Evolutionary conservation across 2,888 invertebrate species (phyloP).

Genomic region (Ctenicera cuprea): DNA sequence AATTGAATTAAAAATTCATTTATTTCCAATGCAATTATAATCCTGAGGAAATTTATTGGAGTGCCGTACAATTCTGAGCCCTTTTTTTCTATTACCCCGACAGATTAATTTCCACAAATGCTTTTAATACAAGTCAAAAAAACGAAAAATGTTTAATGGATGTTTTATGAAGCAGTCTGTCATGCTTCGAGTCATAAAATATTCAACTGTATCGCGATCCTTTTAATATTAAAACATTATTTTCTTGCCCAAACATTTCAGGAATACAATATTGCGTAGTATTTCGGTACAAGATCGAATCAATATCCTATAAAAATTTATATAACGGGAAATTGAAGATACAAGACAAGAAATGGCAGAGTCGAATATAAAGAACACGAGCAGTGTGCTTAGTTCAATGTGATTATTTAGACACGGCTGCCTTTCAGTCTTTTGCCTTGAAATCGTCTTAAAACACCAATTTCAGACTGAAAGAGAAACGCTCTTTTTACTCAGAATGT

Average conservation of each 20-base stretch:
- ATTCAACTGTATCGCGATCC: conserved; percentile 11
- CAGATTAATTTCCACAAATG: conserved; percentile 13
- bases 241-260: conserved; percentile 11
- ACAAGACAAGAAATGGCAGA: background rate
- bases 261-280: conserved; percentile 3
- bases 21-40: conserved; percentile 46
- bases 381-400: conserved; percentile 2
- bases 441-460: too few relatives aligned
- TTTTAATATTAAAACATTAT: conserved; percentile 17
- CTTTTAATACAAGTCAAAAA: conserved; percentile 12
- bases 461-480: too few relatives aligned
- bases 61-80: background rate
- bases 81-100: background rate
- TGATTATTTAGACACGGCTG: conserved; percentile 1
- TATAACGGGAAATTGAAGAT: conserved; percentile 12
- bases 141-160: conserved; percentile 1
- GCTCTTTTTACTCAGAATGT: too few relatives aligned
- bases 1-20: conserved; percentile 46
- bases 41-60: conserved; percentile 29
- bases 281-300: background rate
- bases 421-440: background rate
- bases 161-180: conserved; percentile 15
- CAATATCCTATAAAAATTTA: conserved; percentile 23
- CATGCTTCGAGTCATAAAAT: conserved; percentile 14
- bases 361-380: background rate